Conservation (phyloP, 2,888 invertebrate species). For the Cryptocephalus primarius region DNA sequence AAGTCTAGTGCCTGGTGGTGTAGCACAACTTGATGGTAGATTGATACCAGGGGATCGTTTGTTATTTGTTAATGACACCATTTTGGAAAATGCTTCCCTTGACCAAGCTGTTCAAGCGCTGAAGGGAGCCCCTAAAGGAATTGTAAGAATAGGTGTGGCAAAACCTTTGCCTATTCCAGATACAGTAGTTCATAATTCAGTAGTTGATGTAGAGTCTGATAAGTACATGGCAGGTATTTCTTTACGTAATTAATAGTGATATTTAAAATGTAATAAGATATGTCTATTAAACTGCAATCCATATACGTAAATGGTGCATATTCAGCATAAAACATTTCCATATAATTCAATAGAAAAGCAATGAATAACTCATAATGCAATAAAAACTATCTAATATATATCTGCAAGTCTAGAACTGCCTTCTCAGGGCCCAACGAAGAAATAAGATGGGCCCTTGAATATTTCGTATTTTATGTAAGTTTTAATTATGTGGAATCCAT, state of each 20-base stretch:
- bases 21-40: slow-evolving; percentile 94
- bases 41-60: slow-evolving; percentile 95
- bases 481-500: too few species aligned
- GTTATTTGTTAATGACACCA: slow-evolving; percentile 88
- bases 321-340: too few species aligned
- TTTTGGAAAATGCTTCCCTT: slow-evolving; percentile 86
- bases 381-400: too few species aligned
- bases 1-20: slow-evolving; percentile 95
- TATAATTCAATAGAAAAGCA: too few species aligned
- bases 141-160: slow-evolving; percentile 92
- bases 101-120: slow-evolving; percentile 96
- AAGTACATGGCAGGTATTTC: slow-evolving; percentile 23
- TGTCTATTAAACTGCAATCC: too few species aligned
- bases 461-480: too few species aligned
- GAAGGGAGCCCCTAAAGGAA: slow-evolving; percentile 91
- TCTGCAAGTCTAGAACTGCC: too few species aligned
- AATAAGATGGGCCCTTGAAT: too few species aligned
- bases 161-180: slow-evolving; percentile 79
- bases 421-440: too few species aligned
- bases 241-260: slow-evolving; percentile 10
- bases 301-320: too few species aligned
- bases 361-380: too few species aligned
- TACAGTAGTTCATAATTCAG: slow-evolving; percentile 42
- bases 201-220: slow-evolving; percentile 30
- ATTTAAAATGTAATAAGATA: background rate